phyloP scores from a whole-genome alignment of 2,797 vertebrate genomes.

The Cossypha caffra region DNA sequence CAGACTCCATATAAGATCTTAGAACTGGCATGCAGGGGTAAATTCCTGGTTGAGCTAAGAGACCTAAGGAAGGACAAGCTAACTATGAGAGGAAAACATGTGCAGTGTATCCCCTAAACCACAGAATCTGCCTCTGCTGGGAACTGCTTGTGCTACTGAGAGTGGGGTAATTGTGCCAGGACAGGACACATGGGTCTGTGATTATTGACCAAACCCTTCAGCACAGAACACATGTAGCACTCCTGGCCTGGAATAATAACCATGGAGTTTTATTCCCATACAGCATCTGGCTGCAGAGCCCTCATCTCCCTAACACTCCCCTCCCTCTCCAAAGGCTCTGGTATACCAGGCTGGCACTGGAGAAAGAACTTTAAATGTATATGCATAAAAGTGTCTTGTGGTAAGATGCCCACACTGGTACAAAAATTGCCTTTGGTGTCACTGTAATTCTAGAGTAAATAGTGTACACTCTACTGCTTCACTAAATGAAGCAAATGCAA shows the following conservation, averaged over 20 bases:
- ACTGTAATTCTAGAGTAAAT: background rate
- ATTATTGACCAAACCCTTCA: background rate
- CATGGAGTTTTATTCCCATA: background rate
- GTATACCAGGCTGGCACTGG: background rate
- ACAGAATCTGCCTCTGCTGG: background rate
- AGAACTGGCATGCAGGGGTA: background rate
- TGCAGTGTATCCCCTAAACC: background rate
- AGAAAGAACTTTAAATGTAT: background rate
- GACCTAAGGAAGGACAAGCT: background rate
- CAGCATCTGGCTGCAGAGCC: background rate
- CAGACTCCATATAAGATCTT: constrained; percentile 18
- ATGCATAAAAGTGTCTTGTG: background rate
- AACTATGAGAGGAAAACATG: background rate
- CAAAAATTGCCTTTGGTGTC: background rate
- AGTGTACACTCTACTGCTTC: background rate
- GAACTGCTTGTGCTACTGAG: background rate
- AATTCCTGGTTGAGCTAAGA: background rate
- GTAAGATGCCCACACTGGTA: background rate
- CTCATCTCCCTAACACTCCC: background rate
- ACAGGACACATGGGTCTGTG: background rate
- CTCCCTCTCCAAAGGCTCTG: background rate
- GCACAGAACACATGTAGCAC: background rate
- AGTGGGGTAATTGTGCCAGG: background rate
- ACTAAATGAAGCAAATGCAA: background rate
- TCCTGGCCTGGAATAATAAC: background rate